These are phyloP conservation scores for Oriolus oriolus DNA, from an alignment of 2,113 vertebrate species.

Conservation along the genomic window DNA sequence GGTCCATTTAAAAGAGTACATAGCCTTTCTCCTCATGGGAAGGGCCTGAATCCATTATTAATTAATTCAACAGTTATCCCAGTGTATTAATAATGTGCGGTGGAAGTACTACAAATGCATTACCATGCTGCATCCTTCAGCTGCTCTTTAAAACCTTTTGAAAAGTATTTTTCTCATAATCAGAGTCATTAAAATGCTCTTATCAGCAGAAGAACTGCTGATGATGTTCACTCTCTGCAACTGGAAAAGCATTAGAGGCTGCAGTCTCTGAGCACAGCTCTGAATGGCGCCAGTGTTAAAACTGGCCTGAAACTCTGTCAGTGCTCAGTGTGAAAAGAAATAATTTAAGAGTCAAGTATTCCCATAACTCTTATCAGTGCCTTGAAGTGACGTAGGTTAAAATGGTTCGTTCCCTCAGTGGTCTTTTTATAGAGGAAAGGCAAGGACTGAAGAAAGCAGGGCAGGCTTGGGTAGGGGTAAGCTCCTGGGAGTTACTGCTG, in stretches of 20 bases:
- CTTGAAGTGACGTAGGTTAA: accelerated
- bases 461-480: not conserved
- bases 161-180: not conserved
- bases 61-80: not conserved
- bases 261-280: not conserved
- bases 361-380: not conserved
- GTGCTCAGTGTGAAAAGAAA: not conserved
- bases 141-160: not conserved
- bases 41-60: not conserved
- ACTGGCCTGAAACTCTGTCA: not conserved
- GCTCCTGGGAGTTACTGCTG: not conserved
- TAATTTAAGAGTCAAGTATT: not conserved
- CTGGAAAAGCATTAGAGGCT: not conserved
- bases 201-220: not conserved
- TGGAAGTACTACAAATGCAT: not conserved
- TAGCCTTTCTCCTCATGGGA: not conserved
- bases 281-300: not conserved
- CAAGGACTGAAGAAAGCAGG: not conserved
- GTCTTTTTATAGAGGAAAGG: not conserved
- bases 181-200: conserved; percentile 2
- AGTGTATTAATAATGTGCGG: not conserved
- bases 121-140: not conserved
- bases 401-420: not conserved
- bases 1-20: not conserved
- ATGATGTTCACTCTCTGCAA: not conserved